phyloP scores from a whole-genome alignment of 2,888 invertebrate species.

The Liodrosophila aerea region DNA sequence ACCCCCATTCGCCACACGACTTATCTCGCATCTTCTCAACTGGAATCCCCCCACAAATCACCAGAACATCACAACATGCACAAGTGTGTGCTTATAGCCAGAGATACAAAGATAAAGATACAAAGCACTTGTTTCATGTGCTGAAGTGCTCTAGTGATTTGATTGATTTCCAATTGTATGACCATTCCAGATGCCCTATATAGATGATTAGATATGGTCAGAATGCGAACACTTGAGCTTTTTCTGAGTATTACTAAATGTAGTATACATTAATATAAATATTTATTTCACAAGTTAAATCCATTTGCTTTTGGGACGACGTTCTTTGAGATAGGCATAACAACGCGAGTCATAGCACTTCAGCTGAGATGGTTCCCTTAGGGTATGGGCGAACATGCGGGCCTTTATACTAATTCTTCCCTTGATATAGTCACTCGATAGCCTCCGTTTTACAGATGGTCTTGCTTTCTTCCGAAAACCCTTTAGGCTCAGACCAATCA shows the following conservation, averaged over 20 bases:
- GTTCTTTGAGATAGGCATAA: not conserved
- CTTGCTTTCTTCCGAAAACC: not conserved
- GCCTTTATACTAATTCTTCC: constrained; percentile 11
- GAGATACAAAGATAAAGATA: constrained; percentile 6
- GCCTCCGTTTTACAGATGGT: not conserved
- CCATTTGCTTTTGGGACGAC: no score
- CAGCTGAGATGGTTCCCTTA: constrained; percentile 1
- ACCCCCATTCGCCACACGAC: constrained; percentile 13
- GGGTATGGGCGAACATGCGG: constrained; percentile 8
- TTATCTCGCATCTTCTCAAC: constrained; percentile 15
- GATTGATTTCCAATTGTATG: not conserved
- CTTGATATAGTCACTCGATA: constrained; percentile 13
- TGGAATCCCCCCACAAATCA: not conserved
- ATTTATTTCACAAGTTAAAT: no score
- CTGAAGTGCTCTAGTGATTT: not conserved
- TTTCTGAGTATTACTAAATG: no score
- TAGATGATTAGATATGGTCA: no score
- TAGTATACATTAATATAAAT: no score
- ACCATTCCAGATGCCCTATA: not conserved
- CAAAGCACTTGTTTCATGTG: constrained; percentile 5
- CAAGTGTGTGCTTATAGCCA: constrained; percentile 2
- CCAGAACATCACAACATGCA: not conserved
- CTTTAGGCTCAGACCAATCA: constrained; percentile 1
- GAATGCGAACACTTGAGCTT: no score
- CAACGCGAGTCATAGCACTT: not conserved